A percentile compares a stretch with the other conserved stretches of the same genome.
Conservation (phyloP, 2,113 vertebrate species). For the Setophaga kirtlandii region DNA sequence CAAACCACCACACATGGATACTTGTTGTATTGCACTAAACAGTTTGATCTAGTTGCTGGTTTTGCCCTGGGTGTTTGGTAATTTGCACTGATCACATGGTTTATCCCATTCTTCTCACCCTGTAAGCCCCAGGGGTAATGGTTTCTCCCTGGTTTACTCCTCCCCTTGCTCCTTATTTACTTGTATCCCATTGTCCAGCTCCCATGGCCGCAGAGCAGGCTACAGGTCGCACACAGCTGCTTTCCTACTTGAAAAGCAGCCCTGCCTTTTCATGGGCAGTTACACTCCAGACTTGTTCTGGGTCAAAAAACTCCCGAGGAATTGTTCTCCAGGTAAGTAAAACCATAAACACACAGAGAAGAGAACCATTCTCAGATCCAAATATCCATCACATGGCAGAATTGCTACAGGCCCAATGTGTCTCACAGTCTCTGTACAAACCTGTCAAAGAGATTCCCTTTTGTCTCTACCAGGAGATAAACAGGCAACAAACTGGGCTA, state of each 20-base stretch:
- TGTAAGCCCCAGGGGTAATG: no score
- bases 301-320: no score
- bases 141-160: no score
- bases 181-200: no score
- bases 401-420: accelerated
- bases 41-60: no score
- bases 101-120: no score
- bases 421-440: not conserved
- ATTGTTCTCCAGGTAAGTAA: not conserved
- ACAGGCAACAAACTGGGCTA: not conserved
- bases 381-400: not conserved
- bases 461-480: not conserved
- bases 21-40: no score
- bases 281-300: not conserved
- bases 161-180: no score
- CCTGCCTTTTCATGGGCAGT: not conserved
- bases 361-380: not conserved
- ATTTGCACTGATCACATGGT: no score
- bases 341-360: not conserved
- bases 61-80: no score
- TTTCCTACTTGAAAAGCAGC: not conserved
- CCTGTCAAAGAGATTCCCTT: not conserved
- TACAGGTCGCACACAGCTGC: not conserved
- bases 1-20: no score
- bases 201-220: no score